A percentile compares a stretch with the other conserved stretches of the same genome.
Evolutionary conservation across 2,113 vertebrate genomes (phyloP).

Genomic region (Grus americana): DNA sequence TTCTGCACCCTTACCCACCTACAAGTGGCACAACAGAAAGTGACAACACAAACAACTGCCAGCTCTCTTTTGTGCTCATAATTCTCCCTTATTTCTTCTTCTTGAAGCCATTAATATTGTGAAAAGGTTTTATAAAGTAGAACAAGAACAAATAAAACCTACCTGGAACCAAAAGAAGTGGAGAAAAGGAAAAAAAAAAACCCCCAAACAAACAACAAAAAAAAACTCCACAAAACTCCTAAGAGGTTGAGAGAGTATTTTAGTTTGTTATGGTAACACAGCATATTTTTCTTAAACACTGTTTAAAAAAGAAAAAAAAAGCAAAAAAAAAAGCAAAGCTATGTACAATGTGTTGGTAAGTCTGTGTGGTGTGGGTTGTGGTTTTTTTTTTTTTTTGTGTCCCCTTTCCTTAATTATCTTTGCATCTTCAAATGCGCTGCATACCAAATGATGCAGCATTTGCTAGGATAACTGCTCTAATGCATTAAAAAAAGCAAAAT

Average conservation of each 20-base stretch:
- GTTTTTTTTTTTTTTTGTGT: background rate
- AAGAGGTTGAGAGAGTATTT: slow-evolving; percentile 35
- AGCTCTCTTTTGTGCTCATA: background rate
- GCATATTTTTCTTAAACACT: slow-evolving; percentile 58
- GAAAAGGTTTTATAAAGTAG: slow-evolving; percentile 6
- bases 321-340: background rate
- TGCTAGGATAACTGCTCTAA: slow-evolving; percentile 55
- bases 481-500: background rate
- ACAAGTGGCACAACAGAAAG: background rate
- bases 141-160: slow-evolving; percentile 3
- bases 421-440: slow-evolving; percentile 19
- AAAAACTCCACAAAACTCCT: background rate
- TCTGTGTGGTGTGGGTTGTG: slow-evolving; percentile 22
- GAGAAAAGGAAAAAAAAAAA: background rate
- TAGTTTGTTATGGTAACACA: slow-evolving; percentile 50
- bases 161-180: slow-evolving; percentile 14
- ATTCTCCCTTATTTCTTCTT: background rate
- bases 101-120: slow-evolving; percentile 31
- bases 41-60: background rate
- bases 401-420: slow-evolving; percentile 32
- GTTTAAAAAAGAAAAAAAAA: background rate
- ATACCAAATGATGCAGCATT: background rate
- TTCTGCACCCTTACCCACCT: background rate
- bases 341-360: background rate
- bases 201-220: too few species aligned